Evolutionary conservation across 2,888 invertebrate species (phyloP).

Genomic region (Eilema sororculum): DNA sequence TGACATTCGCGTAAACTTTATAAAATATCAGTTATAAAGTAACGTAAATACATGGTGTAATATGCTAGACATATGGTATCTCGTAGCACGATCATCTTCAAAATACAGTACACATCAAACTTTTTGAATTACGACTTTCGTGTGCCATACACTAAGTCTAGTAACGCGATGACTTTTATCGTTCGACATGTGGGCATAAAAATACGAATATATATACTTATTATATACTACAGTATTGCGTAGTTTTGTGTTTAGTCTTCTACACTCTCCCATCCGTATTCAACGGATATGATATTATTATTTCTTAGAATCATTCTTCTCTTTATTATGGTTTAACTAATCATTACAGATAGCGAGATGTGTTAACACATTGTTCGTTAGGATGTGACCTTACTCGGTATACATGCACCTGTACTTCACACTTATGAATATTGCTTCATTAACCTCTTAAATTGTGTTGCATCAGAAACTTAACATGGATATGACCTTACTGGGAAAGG

Average conservation of each 20-base stretch:
- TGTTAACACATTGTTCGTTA: constrained; percentile 22
- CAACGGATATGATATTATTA: constrained; percentile 51
- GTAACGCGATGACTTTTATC: constrained; percentile 65
- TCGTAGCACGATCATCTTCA: constrained; percentile 42
- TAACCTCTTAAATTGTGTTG: constrained; percentile 22
- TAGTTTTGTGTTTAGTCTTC: constrained; percentile 68
- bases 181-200: constrained; percentile 73
- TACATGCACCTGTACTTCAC: constrained; percentile 9
- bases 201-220: constrained; percentile 59
- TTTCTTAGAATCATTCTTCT: constrained; percentile 1
- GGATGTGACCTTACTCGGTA: constrained; percentile 21
- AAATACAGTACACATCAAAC: constrained; percentile 45
- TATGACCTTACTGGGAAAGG: constrained; percentile 74
- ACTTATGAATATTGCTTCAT: constrained; percentile 26
- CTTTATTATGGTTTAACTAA: constrained; percentile 21
- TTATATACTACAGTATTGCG: constrained; percentile 50
- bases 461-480: constrained; percentile 60
- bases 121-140: constrained; percentile 73
- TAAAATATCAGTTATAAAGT: too few relatives aligned
- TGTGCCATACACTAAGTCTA: constrained; percentile 68
- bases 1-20: too few relatives aligned
- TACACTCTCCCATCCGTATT: constrained; percentile 74
- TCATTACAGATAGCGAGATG: constrained; percentile 7
- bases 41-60: constrained; percentile 5
- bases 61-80: constrained; percentile 35